These are phyloP conservation scores for Macroramphosus scolopax DNA, from an alignment of 2,797 vertebrate genomes.

Conservation along the genomic window DNA sequence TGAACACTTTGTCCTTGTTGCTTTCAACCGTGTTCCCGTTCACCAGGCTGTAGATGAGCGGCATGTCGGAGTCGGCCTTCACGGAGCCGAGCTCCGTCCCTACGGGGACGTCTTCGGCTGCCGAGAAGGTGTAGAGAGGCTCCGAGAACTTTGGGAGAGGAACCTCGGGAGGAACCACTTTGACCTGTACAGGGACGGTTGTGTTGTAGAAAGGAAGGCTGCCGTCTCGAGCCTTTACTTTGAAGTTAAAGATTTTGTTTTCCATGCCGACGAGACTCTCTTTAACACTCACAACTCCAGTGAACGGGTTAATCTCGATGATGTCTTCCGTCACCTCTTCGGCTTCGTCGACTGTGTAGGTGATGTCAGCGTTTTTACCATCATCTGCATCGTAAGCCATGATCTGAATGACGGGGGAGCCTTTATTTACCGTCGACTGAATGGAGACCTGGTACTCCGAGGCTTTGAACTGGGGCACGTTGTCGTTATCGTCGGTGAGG, in stretches of 20 bases:
- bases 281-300: conserved; percentile 89
- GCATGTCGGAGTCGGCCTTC: conserved; percentile 86
- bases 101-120: conserved; percentile 87
- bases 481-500: conserved; percentile 96
- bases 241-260: conserved; percentile 92
- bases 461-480: conserved; percentile 90
- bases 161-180: conserved; percentile 89
- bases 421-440: conserved; percentile 90
- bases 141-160: conserved; percentile 93
- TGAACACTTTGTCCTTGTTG: conserved; percentile 90
- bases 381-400: conserved; percentile 95
- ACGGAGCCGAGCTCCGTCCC: conserved; percentile 92
- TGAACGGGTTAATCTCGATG: conserved; percentile 92
- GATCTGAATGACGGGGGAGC: conserved; percentile 90
- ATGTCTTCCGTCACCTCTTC: conserved; percentile 85
- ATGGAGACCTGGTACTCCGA: conserved; percentile 90
- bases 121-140: conserved; percentile 92
- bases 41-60: conserved; percentile 94
- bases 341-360: conserved; percentile 87
- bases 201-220: conserved; percentile 91
- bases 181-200: conserved; percentile 87
- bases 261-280: conserved; percentile 90
- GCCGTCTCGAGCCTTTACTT: conserved; percentile 91
- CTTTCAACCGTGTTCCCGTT: conserved; percentile 93
- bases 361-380: conserved; percentile 95